Percentiles rank a stretch among this genome's conserved stretches.
phyloP scores from a whole-genome alignment of 1,140 invertebrate genomes.

The Patella vulgata region DNA sequence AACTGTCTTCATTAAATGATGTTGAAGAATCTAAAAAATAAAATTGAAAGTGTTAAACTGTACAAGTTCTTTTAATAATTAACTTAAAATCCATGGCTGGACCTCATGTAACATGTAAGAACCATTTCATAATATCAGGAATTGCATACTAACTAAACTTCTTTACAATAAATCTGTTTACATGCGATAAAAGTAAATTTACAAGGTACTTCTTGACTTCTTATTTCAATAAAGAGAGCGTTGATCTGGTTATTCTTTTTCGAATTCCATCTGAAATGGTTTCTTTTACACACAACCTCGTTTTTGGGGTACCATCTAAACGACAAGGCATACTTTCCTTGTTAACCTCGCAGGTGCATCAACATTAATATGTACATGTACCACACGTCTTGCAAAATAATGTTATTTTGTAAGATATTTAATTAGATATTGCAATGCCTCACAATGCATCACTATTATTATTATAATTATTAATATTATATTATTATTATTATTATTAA shows the following conservation, averaged over 20 bases:
- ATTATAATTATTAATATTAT: background rate
- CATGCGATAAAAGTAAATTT: no score
- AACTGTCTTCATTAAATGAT: constrained; percentile 24
- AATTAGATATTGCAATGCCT: constrained; percentile 13
- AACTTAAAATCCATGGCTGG: background rate
- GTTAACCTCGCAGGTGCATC: no score
- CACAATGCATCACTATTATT: background rate
- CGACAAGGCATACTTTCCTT: no score
- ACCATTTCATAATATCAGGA: background rate
- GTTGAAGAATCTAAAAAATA: background rate
- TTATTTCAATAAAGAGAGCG: no score
- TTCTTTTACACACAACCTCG: no score
- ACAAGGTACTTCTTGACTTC: no score
- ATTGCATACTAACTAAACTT: no score
- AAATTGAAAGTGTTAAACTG: background rate
- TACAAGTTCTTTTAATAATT: background rate
- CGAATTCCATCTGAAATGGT: no score
- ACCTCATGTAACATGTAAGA: background rate
- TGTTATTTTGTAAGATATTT: background rate
- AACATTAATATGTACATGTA: no score
- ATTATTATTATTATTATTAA: background rate
- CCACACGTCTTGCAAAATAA: background rate
- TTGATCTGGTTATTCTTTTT: no score
- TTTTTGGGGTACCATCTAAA: no score
- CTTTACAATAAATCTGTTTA: no score